Evolutionary conservation across 2,888 invertebrate genomes (phyloP), one percentile per base, ranked within the genome.

Genomic region (Gymnocheta viridis): DNA sequence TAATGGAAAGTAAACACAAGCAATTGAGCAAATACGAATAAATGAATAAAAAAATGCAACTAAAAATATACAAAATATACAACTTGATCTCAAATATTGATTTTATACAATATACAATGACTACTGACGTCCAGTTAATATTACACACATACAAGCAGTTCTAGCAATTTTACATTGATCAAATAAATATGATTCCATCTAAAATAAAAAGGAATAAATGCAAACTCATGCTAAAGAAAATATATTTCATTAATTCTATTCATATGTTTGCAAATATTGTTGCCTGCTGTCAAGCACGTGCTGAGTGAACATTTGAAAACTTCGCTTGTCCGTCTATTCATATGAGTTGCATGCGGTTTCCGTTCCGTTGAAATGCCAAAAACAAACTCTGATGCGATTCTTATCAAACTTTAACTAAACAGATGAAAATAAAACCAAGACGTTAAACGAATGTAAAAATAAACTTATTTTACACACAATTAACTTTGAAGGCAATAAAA

Each of bases 211-310:
- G 4, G n/a, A 32, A 70, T 56, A 51, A 74, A 64, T 35, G 27
- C 19, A 51, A 51, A 38, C n/a, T 35, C 17, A 27, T 62, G 41
- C 7, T 6, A 47, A 56, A 47, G 14, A 67, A n/a, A 54, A 12
- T 2, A 19, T 70, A 62, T 17, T 62, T 41, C 24, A 54, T 62
- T 62, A 24, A 49, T 29, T 56, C 38, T 47, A 44, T 22, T 35
- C 51, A 44, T 47, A 69, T 62, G 35, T 35, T 64, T 49, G 54
- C 29, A 27, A 67, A 17, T 12, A 19, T 17, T 44, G 47, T 14
- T 56, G 79, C 70, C 70, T 44, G 69, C 78, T 78, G 72, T 35
- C 62, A 72, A 56, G 72, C 79, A 79, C 79, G 79, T 79, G 79
- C 79, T 69, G 58, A 56, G 47, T 47, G 22, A 64, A 44, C 79